A percentile compares a stretch with the other conserved stretches of the same genome.
Conservation (phyloP, 2,113 vertebrate species). For the Sakesphorus luctuosus region DNA sequence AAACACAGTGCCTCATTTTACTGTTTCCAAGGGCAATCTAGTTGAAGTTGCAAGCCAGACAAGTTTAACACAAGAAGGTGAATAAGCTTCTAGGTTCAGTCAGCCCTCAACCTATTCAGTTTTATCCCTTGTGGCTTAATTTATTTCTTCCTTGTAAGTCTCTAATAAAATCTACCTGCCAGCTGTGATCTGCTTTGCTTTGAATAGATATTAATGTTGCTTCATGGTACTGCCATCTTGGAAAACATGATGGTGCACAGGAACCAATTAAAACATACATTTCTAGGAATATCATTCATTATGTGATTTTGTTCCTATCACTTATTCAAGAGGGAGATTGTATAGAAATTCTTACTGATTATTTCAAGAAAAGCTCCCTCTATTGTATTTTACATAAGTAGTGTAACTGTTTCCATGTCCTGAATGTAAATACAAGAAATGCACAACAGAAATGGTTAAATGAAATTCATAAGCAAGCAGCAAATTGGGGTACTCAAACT, state of each 20-base stretch:
- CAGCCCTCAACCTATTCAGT: slow-evolving; percentile 51
- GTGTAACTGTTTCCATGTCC: neutral
- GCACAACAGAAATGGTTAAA: neutral
- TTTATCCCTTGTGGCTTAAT: slow-evolving; percentile 72
- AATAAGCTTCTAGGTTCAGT: slow-evolving; percentile 36
- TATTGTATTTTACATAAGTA: slow-evolving; percentile 7
- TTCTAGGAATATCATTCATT: slow-evolving; percentile 46
- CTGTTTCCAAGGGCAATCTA: slow-evolving; percentile 46
- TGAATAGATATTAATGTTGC: slow-evolving; percentile 65
- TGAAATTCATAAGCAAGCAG: neutral
- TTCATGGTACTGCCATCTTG: slow-evolving; percentile 43
- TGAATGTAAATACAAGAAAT: neutral
- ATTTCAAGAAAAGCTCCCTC: neutral
- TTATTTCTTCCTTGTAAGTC: slow-evolving; percentile 56
- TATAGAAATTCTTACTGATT: slow-evolving; percentile 26
- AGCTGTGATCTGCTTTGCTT: slow-evolving; percentile 66
- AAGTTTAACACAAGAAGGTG: slow-evolving; percentile 28
- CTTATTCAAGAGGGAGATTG: slow-evolving; percentile 34
- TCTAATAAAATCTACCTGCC: slow-evolving; percentile 70
- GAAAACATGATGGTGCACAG: slow-evolving; percentile 62
- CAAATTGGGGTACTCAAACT: neutral
- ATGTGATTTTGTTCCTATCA: slow-evolving; percentile 58
- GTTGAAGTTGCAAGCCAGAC: slow-evolving; percentile 41
- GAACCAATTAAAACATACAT: slow-evolving; percentile 65
- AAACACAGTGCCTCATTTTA: neutral